phyloP scores from a whole-genome alignment of 2,888 invertebrate genomes.

The Rosalia funebris region DNA sequence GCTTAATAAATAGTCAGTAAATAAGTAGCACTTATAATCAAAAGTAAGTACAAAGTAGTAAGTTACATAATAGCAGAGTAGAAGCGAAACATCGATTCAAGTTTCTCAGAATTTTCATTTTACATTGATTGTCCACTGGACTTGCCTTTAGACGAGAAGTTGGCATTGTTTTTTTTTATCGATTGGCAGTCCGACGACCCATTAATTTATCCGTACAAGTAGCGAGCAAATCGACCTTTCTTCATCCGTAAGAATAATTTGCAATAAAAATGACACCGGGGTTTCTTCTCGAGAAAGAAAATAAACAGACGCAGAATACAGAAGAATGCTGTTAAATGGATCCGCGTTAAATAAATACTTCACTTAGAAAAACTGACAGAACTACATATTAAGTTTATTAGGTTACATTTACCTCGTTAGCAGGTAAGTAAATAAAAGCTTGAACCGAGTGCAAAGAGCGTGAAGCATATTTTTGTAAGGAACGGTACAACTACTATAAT shows the following conservation, averaged over 20 bases:
- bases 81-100: too few species aligned
- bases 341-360: constrained; percentile 13
- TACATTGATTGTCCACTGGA: too few species aligned
- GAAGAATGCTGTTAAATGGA: constrained; percentile 2
- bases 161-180: too few species aligned
- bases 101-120: too few species aligned
- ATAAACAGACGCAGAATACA: neutral
- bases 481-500: neutral
- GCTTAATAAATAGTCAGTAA: too few species aligned
- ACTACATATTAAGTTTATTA: constrained; percentile 24
- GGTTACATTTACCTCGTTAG: constrained; percentile 25
- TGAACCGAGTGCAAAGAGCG: constrained; percentile 5
- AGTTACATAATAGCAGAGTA: too few species aligned
- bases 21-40: too few species aligned
- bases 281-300: neutral
- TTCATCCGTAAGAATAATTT: neutral
- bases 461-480: constrained; percentile 19
- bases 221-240: too few species aligned
- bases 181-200: too few species aligned
- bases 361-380: constrained; percentile 25
- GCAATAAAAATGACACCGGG: neutral
- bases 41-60: too few species aligned
- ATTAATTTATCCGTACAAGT: too few species aligned
- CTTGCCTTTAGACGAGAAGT: too few species aligned
- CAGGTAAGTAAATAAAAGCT: constrained; percentile 11